Percentiles rank a stretch among this genome's conserved stretches.
Conservation (phyloP, 2,888 invertebrate species). For the Andrena camellia region DNA sequence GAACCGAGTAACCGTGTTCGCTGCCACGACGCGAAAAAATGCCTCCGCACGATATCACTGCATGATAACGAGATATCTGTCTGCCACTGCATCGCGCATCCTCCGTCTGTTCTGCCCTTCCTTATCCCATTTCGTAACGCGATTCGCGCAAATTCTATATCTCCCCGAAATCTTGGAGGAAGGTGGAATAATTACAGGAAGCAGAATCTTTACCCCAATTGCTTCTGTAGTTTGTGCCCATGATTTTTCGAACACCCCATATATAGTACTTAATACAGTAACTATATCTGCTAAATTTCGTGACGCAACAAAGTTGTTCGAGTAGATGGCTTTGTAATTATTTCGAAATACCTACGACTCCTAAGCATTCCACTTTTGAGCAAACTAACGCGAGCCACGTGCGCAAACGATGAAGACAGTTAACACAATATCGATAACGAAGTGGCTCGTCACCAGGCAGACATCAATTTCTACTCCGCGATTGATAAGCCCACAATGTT, state of each 20-base stretch:
- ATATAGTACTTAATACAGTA: background rate
- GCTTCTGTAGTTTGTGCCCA: background rate
- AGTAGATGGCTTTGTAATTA: too few relatives aligned
- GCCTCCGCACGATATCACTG: conserved; percentile 26
- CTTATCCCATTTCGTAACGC: conserved; percentile 30
- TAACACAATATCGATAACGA: conserved; percentile 55
- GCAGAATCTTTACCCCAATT: background rate
- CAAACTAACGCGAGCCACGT: conserved; percentile 8
- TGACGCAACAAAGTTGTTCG: background rate
- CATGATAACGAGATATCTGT: conserved; percentile 44
- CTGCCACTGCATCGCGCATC: background rate
- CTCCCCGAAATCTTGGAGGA: background rate
- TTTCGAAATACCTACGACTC: too few relatives aligned
- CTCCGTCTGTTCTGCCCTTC: background rate
- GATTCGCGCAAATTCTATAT: conserved; percentile 15
- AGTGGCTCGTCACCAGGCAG: conserved; percentile 26
- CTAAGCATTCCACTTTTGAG: background rate
- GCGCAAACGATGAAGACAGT: conserved; percentile 23
- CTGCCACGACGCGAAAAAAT: conserved; percentile 25
- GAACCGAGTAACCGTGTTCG: conserved; percentile 3
- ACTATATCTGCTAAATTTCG: too few relatives aligned
- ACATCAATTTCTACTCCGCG: conserved; percentile 39
- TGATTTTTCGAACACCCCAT: background rate
- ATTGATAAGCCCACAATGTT: conserved; percentile 59
- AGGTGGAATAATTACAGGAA: background rate